Conservation (phyloP, 2,113 vertebrate genomes). For the Leucosticte australis region DNA sequence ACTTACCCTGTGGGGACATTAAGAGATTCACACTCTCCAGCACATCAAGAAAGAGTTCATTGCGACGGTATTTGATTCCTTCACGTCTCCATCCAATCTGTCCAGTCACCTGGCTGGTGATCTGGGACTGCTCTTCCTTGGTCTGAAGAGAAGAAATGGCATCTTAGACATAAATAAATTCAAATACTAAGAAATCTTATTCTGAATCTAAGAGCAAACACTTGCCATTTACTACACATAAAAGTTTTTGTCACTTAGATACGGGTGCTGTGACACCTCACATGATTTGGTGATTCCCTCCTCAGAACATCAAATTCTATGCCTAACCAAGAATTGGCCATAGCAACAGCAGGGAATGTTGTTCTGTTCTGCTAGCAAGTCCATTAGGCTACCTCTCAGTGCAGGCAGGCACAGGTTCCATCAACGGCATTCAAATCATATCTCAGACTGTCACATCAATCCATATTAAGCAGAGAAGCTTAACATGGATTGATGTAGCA, state of each 20-base stretch:
- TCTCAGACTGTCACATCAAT: background rate
- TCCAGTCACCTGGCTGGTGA: constrained; percentile 99
- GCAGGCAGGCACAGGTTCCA: background rate
- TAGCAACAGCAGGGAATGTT: background rate
- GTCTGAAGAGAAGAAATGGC: constrained; percentile 75
- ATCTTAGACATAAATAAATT: background rate
- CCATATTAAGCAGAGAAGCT: background rate
- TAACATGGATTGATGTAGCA: background rate
- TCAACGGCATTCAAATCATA: background rate
- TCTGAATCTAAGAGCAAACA: background rate
- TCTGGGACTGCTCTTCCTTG: constrained; percentile 99
- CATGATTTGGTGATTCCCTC: background rate
- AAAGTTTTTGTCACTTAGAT: background rate
- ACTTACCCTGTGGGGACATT: constrained; percentile 95
- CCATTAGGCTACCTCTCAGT: background rate
- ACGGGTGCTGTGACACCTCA: background rate
- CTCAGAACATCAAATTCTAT: background rate
- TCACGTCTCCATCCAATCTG: constrained; percentile 99
- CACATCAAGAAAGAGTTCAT: constrained; percentile 97
- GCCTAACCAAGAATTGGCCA: background rate
- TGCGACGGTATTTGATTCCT: constrained; percentile 98
- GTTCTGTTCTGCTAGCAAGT: background rate
- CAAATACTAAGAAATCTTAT: background rate
- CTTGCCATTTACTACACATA: background rate
- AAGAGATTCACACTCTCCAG: constrained; percentile 98